A percentile compares a stretch with the other conserved stretches of the same genome.
These are phyloP conservation scores for Portunus trituberculatus DNA, from an alignment of 1,140 invertebrate genomes.

Conservation along the genomic window DNA sequence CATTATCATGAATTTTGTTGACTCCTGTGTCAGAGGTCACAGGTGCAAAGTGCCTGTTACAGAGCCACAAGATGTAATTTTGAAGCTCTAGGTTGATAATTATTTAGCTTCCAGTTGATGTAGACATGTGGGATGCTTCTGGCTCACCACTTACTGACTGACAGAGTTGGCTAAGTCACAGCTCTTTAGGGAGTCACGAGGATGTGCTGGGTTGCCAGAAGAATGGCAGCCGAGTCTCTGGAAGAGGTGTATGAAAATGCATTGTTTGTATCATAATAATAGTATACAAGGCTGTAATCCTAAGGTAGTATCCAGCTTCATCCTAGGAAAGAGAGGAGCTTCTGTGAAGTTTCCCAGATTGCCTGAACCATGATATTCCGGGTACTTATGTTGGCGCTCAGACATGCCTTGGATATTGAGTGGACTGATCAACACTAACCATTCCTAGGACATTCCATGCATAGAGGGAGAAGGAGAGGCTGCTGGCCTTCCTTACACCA, in stretches of 20 bases:
- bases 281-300: neutral
- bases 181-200: neutral
- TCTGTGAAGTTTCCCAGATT: constrained; percentile 1
- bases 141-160: neutral
- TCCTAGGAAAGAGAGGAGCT: neutral
- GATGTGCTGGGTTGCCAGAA: neutral
- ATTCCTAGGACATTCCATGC: constrained; percentile 1
- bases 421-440: neutral
- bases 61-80: neutral
- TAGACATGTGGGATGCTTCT: neutral
- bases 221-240: no score
- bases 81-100: neutral
- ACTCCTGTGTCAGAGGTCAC: neutral
- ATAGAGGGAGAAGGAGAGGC: neutral
- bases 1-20: neutral
- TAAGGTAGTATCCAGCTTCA: neutral
- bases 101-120: neutral
- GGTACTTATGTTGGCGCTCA: neutral
- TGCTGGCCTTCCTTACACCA: neutral
- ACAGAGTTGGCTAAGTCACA: neutral
- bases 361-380: neutral
- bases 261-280: neutral
- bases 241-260: neutral
- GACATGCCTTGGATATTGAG: constrained; percentile 9
- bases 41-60: neutral